Evolutionary conservation across 2,797 vertebrate genomes (phyloP).

Genomic region (Apogon talboti): DNA sequence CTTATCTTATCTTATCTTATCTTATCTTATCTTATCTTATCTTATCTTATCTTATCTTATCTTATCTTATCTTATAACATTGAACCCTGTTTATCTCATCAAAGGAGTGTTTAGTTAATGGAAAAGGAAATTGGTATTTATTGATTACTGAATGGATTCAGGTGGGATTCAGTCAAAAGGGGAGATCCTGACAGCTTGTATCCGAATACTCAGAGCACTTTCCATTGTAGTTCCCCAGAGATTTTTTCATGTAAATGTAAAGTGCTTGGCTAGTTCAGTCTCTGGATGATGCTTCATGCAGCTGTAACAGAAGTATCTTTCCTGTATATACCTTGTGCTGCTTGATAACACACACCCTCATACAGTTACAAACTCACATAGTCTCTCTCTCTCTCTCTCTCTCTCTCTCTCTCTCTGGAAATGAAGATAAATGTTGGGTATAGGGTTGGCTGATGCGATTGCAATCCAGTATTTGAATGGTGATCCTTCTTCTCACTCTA

Average conservation of each 20-base stretch:
- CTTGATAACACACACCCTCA: too few species aligned
- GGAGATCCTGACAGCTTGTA: conserved; percentile 11
- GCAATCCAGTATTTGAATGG: too few species aligned
- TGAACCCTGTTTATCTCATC: not conserved
- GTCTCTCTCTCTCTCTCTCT: too few species aligned
- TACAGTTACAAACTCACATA: not conserved
- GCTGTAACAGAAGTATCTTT: conserved; percentile 18
- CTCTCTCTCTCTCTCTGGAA: too few species aligned
- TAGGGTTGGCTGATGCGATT: too few species aligned
- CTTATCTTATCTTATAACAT: too few species aligned
- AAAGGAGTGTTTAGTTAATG: conserved; percentile 33
- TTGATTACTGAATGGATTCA: conserved; percentile 34
- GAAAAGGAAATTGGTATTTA: conserved; percentile 40
- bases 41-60: too few species aligned
- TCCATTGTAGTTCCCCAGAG: conserved; percentile 26
- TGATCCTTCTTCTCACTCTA: too few species aligned
- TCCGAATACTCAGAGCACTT: conserved; percentile 37
- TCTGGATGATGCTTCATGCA: conserved; percentile 16
- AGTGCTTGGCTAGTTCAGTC: conserved; percentile 31
- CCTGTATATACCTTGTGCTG: conserved; percentile 19
- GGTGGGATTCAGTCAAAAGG: conserved; percentile 27
- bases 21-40: too few species aligned
- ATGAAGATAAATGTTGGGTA: too few species aligned
- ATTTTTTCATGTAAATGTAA: conserved; percentile 42
- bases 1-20: too few species aligned